Percentiles rank a stretch among this genome's conserved stretches.
phyloP scores from a whole-genome alignment of 2,113 vertebrate genomes.

The Macrotus californicus region DNA sequence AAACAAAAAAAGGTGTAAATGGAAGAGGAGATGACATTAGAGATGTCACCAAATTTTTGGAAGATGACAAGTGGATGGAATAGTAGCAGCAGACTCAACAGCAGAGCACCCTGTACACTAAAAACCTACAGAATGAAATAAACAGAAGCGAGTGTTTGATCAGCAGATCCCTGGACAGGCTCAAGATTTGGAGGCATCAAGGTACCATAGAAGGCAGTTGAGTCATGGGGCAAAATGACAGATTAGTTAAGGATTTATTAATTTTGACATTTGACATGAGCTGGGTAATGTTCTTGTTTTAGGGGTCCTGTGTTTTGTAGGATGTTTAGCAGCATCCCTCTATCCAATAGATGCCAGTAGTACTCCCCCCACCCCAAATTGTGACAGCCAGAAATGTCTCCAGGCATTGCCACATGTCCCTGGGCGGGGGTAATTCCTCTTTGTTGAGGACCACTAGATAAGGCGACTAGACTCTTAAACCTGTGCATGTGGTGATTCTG shows the following conservation, averaged over 20 bases:
- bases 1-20: constrained; percentile 28
- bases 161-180: constrained; percentile 18
- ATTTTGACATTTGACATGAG: neutral
- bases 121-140: constrained; percentile 28
- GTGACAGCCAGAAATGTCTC: neutral
- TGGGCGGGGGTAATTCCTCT: neutral
- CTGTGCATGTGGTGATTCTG: neutral
- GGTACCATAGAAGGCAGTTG: constrained; percentile 47
- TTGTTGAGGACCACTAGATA: neutral
- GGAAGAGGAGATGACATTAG: constrained; percentile 41
- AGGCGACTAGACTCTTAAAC: neutral
- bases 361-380: neutral
- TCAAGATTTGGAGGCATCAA: constrained; percentile 36
- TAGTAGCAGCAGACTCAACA: constrained; percentile 19
- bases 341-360: neutral
- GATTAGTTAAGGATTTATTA: constrained; percentile 10
- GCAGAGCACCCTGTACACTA: constrained; percentile 24
- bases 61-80: constrained; percentile 43
- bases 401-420: neutral
- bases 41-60: constrained; percentile 37
- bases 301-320: neutral
- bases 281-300: constrained; percentile 14
- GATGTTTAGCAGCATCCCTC: neutral
- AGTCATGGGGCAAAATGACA: constrained; percentile 24
- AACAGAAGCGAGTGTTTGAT: neutral